Base-by-base conservation (phyloP, 2,113 vertebrate genomes). In the Tautogolabrus adspersus region DNA sequence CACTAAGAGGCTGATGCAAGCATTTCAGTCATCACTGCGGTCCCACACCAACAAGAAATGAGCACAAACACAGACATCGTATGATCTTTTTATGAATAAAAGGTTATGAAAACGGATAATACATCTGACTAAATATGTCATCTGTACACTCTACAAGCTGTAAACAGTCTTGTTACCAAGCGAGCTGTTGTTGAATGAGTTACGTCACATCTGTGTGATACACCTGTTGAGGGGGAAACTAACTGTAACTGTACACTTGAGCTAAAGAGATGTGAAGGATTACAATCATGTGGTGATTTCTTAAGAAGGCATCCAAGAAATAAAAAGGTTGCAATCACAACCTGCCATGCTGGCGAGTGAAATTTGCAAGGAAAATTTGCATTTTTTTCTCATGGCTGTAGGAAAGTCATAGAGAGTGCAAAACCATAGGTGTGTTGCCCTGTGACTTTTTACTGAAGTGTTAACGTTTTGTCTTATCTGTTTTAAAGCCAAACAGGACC, bases 141-240 rank as follows among this genome's bases (percentile, higher is more conserved):
- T n/a, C 19, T n/a, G 19, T n/a, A 3, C 49, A 8, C 7, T 21
- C 26, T 8, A 8, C 58, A 34, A 6, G 30, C 21, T 22, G 16
- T 30, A 37, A 38, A 30, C 21, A 10, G 65, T 55, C 68, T 21
- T 51, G 61, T 56, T 52, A 3, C 54, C 22, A 66, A 12, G 13
- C 18, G 9, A 81, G 70, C 10, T 55, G 46, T 75, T 81, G 44
- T 67, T 61, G 61, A 40, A 18, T 47, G 44, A 73, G 62, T 37
- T 51, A 9, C 11, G 54, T 42, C 62, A 44, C 3, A 2, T 47
- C 75, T 47, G 61, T 15, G 63, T 26, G 69, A 64, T 23, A 69
- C 76, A 85, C 71, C 84, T 83, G 82, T 85, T 74, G 67, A 30
- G 57, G 11, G 11, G 40, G 37, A 65, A 42, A 63, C 75, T 56